Base-by-base conservation (phyloP, 2,888 invertebrate species). In the Sesia bembeciformis region DNA sequence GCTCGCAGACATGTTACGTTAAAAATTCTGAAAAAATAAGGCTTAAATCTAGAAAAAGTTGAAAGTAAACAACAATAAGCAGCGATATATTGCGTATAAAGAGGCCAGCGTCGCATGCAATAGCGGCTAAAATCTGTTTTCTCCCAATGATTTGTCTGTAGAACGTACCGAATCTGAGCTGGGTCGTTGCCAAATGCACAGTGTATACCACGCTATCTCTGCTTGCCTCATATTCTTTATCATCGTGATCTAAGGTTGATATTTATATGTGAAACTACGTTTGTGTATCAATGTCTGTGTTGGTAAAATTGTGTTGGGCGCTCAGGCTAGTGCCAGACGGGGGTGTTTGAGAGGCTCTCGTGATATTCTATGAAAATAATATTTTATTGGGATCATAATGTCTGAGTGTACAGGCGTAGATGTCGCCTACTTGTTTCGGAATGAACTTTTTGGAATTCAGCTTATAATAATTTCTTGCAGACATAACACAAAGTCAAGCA, bases 61-160 rank as follows among this genome's bases (percentile, higher is more conserved):
- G 46, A 7, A 46, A 43, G 39, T 51, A 72, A 76, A 74, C 76
- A 75, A 75, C 74, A 78, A 79, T 76, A 77, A 72, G 73, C 76
- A 76, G 76, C 74, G 70, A 80, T 79, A 80, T 76, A 70, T 76
- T 68, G 59, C 67, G 62, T 67, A 64, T 67, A 63, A 60, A 66
- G 46, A 46, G 46, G 46, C 46, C 54, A 58, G 62, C 67, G 67
- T 68, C 68, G 69, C 66, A 63, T 66, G 80, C 82, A 80, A 81
- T 79, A 76, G 81, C 68, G 73, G 79, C 74, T 77, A 74, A 81
- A 87, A 86, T 84, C 84, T 86, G 87, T 86, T 85, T 84, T 84
- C 84, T 79, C 78, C 74, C 86, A 81, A 83, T 83, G 86, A 88
- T 87, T 87, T 88, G 87, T 87, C 87, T 83, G 76, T 73, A 69